Conservation (phyloP, 1,140 invertebrate genomes). For the Meloidogyne exigua region DNA sequence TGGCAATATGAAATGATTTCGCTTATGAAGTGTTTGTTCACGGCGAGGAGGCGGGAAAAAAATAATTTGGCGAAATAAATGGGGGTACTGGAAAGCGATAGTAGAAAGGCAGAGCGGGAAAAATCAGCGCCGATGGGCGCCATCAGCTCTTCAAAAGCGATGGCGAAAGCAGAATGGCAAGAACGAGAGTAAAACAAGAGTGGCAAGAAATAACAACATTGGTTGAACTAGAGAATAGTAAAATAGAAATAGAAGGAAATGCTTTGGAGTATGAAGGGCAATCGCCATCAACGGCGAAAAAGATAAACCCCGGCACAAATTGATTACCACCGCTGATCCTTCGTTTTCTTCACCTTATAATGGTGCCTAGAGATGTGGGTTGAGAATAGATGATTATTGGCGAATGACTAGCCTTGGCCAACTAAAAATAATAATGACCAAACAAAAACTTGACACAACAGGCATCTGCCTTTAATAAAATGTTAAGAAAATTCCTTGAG, state of each 20-base stretch:
- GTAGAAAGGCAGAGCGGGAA: background rate
- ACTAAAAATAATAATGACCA: background rate
- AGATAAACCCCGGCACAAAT: conserved; percentile 19
- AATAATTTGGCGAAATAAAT: background rate
- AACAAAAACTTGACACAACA: background rate
- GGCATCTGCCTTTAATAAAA: background rate
- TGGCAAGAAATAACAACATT: background rate
- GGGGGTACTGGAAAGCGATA: background rate
- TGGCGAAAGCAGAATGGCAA: background rate
- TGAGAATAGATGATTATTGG: background rate
- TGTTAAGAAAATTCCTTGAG: background rate
- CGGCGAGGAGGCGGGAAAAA: background rate
- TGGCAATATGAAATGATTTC: conserved; percentile 6
- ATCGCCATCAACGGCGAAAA: conserved; percentile 4
- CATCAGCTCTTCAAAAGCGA: background rate
- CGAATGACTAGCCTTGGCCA: background rate
- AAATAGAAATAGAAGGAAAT: background rate
- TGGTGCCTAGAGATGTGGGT: background rate
- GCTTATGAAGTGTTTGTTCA: conserved; percentile 1
- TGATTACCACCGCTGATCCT: conserved; percentile 1
- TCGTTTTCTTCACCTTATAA: background rate
- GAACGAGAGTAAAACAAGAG: conserved; percentile 4
- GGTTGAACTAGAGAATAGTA: background rate
- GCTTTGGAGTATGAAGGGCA: background rate
- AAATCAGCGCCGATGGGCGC: background rate